Base-by-base conservation (phyloP, 2,888 invertebrate species). In the Xylota segnis region DNA sequence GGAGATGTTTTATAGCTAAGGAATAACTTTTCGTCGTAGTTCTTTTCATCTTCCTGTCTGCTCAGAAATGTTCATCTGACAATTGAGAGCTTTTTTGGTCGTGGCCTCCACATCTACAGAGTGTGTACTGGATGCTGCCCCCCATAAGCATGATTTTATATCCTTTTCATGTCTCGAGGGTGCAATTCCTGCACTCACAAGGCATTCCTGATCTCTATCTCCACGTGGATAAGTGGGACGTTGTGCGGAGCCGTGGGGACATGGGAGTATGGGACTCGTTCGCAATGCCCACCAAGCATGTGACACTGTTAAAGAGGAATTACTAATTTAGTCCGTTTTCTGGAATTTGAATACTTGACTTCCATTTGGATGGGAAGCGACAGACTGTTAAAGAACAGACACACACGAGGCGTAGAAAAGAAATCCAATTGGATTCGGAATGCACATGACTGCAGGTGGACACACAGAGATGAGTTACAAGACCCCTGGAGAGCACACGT, bases 271-370 rank as follows among this genome's bases (percentile, higher is more conserved):
- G 16, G 29, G 18, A 52, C 68, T 61, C 61, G 29, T 81, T 58
- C 10, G 43, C 45, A 66, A 59, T 59, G 66, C 18, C 71, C 71
- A 72, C 52, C 66, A 58, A 43, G 58, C 52, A 29, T 71, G 71
- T 77, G 83, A 76, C 71, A 66, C 72, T 77, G 77, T 71, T 71
- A 59, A 59, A 23, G 56, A 34, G 18, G 65, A 50, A 71, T 77
- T 72, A 83, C 83, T 83, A 77, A 83, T 83, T 77, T 77, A 83
- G 83, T 77, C 45, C 65, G 59, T 72, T 72, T 77, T 56, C 59
- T 72, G 58, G 45, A 66, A 72, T 83, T 58, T 66, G 59, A 77
- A 83, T 72, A 52, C 71, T 72, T 71, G 70, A 54, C 71, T 77
- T 52, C 34, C 29, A 34, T 70, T 47, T 70, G 63, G 23, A n/a